Percentiles rank a stretch among this genome's conserved stretches.
Evolutionary conservation across 2,113 vertebrate genomes (phyloP).

Genomic region (Paratilapia polleni): DNA sequence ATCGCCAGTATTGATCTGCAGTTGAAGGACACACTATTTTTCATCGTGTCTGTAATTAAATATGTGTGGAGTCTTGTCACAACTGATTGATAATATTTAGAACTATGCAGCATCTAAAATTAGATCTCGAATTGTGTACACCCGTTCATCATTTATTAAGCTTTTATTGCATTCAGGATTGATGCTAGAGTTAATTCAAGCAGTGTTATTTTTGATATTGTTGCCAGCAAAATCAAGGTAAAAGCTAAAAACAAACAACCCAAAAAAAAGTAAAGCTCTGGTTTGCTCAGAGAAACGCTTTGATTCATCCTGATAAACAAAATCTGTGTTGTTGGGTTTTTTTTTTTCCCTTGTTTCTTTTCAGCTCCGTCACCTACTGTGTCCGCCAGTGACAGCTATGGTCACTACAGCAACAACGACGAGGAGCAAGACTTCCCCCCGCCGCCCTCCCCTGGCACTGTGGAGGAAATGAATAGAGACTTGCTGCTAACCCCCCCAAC

Average conservation of each 20-base stretch:
- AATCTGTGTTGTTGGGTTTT: background rate
- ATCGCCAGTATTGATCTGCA: background rate
- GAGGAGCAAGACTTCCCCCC: slow-evolving; percentile 57
- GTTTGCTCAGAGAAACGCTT: background rate
- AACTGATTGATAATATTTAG: background rate
- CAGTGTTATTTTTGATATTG: background rate
- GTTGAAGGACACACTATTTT: background rate
- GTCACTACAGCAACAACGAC: slow-evolving; percentile 41
- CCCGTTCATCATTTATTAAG: background rate
- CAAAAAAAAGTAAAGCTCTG: background rate
- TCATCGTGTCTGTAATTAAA: slow-evolving; percentile 2
- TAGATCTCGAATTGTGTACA: background rate
- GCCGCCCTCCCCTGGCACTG: slow-evolving; percentile 46
- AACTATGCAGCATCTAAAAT: background rate
- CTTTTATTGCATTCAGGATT: background rate
- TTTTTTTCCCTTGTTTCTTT: background rate
- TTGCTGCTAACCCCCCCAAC: background rate
- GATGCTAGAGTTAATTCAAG: background rate
- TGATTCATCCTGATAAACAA: slow-evolving; percentile 10
- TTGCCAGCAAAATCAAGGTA: background rate
- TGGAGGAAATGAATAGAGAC: slow-evolving; percentile 61
- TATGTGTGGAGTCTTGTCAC: background rate
- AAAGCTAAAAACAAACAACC: background rate
- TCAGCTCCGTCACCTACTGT: slow-evolving; percentile 14
- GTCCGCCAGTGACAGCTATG: slow-evolving; percentile 26